Evolutionary conservation across 2,888 invertebrate genomes (phyloP).

Genomic region (Perithous albicinctus): DNA sequence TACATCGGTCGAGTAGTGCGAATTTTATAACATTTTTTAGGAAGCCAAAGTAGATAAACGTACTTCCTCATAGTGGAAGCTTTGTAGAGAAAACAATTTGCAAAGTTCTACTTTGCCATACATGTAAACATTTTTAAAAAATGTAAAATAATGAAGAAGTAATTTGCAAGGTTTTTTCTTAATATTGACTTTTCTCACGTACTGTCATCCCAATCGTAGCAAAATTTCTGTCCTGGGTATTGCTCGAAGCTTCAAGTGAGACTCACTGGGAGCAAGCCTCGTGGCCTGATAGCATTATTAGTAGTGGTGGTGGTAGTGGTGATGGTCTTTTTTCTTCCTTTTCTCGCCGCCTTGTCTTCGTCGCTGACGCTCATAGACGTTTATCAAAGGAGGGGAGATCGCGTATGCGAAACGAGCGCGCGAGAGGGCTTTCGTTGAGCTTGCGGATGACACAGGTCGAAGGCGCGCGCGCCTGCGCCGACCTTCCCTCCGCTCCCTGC

Average conservation of each 20-base stretch:
- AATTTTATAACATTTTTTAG: no score
- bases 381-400: conserved; percentile 12
- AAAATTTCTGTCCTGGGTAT: neutral
- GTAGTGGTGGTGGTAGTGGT: neutral
- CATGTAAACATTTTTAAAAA: no score
- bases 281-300: neutral
- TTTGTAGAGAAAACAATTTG: no score
- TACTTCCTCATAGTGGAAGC: no score
- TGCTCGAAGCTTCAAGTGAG: neutral
- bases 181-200: no score
- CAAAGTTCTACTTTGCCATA: no score
- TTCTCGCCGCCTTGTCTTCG: neutral
- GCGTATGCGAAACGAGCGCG: conserved; percentile 29
- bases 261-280: neutral
- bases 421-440: conserved; percentile 66
- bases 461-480: conserved; percentile 47
- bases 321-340: neutral
- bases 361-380: conserved; percentile 6
- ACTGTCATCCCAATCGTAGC: neutral
- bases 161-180: no score
- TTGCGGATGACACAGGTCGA: conserved; percentile 63
- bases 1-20: no score
- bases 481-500: conserved; percentile 44
- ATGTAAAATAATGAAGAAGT: no score
- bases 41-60: no score